phyloP scores from a whole-genome alignment of 1,140 invertebrate species.

The Pogonomyrmex barbatus region DNA sequence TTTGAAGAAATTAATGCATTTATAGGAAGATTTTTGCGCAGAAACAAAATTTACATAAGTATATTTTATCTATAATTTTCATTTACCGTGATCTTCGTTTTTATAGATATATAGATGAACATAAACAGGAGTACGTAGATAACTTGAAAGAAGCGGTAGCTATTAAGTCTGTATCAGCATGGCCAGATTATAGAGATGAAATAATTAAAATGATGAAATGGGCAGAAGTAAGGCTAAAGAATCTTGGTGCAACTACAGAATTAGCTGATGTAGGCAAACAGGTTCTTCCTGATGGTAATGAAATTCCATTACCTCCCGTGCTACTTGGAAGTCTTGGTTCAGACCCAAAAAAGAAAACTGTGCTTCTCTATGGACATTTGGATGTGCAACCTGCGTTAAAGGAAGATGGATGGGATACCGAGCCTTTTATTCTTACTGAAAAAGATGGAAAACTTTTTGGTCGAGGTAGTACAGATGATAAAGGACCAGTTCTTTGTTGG shows the following conservation, averaged over 20 bases:
- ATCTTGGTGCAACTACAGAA: constrained; percentile 91
- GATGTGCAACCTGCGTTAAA: constrained; percentile 98
- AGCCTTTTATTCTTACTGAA: constrained; percentile 96
- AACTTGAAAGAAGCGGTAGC: constrained; percentile 94
- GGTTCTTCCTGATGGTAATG: constrained; percentile 90
- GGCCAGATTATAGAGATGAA: constrained; percentile 92
- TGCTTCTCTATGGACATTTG: constrained; percentile 98
- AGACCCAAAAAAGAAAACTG: constrained; percentile 95
- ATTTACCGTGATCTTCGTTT: constrained; percentile 68
- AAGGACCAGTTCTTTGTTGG: constrained; percentile 97
- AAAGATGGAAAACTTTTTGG: constrained; percentile 97
- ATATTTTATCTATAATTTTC: background rate
- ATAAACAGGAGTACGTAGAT: constrained; percentile 92
- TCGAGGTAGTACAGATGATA: constrained; percentile 97
- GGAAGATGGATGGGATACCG: constrained; percentile 97
- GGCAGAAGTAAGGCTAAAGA: constrained; percentile 91
- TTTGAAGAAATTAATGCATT: background rate
- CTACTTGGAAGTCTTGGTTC: constrained; percentile 94
- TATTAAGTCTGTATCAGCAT: constrained; percentile 98
- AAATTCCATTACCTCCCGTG: constrained; percentile 94
- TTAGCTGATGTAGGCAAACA: constrained; percentile 94
- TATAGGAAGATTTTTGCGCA: background rate
- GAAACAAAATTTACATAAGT: constrained; percentile 4
- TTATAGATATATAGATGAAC: constrained; percentile 92
- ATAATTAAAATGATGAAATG: constrained; percentile 93